A percentile compares a stretch with the other conserved stretches of the same genome.
These are phyloP conservation scores for Caenorhabditis remanei DNA, from an alignment of 1,140 invertebrate genomes.

Conservation along the genomic window DNA sequence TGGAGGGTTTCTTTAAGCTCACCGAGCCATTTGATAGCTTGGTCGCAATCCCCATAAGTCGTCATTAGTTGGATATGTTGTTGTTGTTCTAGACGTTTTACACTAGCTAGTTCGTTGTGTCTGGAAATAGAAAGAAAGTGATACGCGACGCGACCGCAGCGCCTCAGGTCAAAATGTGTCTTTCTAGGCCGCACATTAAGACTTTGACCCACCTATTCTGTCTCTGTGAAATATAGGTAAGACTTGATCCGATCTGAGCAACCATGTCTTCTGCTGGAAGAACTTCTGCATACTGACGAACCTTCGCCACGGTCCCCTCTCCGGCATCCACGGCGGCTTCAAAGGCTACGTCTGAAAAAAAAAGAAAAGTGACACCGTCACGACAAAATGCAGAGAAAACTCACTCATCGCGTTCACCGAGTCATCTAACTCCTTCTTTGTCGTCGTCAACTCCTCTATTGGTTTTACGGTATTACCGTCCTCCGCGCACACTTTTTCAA, in stretches of 20 bases:
- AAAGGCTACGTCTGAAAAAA: not conserved
- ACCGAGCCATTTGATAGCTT: constrained; percentile 79
- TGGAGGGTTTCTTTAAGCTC: constrained; percentile 79
- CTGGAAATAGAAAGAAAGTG: constrained; percentile 65
- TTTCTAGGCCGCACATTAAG: not conserved
- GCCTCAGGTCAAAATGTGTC: too few relatives aligned
- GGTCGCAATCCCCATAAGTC: constrained; percentile 79
- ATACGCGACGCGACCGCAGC: too few relatives aligned
- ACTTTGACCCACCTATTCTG: not conserved
- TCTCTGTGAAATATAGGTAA: constrained; percentile 22
- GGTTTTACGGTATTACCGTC: constrained; percentile 12
- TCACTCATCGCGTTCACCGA: constrained; percentile 26
- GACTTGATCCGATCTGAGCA: constrained; percentile 29
- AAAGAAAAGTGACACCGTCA: not conserved
- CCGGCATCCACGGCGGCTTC: constrained; percentile 27
- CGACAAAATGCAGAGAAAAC: not conserved
- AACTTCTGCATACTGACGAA: constrained; percentile 27
- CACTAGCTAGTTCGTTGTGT: constrained; percentile 78
- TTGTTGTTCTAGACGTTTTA: constrained; percentile 78
- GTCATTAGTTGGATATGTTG: constrained; percentile 79
- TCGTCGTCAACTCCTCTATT: constrained; percentile 18
- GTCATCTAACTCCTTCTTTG: constrained; percentile 42
- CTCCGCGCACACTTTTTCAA: constrained; percentile 39
- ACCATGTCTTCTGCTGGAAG: constrained; percentile 17
- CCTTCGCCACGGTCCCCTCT: constrained; percentile 24